A percentile compares a stretch with the other conserved stretches of the same genome.
Evolutionary conservation across 1,140 invertebrate species (phyloP).

Genomic region (Drosophila persimilis): DNA sequence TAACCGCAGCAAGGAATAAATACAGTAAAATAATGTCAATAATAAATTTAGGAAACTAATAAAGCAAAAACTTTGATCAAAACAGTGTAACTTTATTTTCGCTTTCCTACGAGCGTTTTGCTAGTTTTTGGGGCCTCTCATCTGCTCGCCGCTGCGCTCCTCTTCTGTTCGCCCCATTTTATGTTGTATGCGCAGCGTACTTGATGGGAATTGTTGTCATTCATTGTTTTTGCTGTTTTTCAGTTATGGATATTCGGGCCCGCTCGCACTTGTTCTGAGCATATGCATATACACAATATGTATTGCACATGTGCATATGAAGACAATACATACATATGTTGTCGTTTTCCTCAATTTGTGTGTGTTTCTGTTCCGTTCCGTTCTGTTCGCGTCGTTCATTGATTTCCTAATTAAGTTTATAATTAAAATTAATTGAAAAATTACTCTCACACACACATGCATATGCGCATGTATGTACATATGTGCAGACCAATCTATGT

Average conservation of each 20-base stretch:
- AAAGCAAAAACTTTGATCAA: too few species aligned
- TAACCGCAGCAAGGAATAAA: too few species aligned
- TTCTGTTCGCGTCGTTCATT: conserved; percentile 72
- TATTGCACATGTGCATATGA: neutral
- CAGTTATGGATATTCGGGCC: conserved; percentile 40
- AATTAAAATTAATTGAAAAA: conserved; percentile 83
- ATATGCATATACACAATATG: conserved; percentile 8
- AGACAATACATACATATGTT: neutral
- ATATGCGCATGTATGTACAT: conserved; percentile 11
- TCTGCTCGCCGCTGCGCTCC: neutral
- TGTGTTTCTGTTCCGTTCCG: conserved; percentile 66
- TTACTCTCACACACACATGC: conserved; percentile 64
- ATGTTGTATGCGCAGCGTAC: conserved; percentile 64
- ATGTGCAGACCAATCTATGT: conserved; percentile 43
- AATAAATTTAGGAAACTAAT: too few species aligned
- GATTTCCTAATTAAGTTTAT: conserved; percentile 83
- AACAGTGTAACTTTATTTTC: too few species aligned
- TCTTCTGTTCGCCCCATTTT: conserved; percentile 27
- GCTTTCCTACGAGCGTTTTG: conserved; percentile 5
- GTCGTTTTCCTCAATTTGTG: conserved; percentile 67
- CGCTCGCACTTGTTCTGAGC: conserved; percentile 48
- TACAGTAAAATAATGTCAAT: too few species aligned
- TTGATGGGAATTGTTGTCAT: conserved; percentile 64
- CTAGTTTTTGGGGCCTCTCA: conserved; percentile 35
- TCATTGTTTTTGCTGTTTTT: conserved; percentile 60